Percentiles rank a stretch among this genome's conserved stretches.
Conservation (phyloP, 2,797 vertebrate species). For the Halcyon leucocephala region DNA sequence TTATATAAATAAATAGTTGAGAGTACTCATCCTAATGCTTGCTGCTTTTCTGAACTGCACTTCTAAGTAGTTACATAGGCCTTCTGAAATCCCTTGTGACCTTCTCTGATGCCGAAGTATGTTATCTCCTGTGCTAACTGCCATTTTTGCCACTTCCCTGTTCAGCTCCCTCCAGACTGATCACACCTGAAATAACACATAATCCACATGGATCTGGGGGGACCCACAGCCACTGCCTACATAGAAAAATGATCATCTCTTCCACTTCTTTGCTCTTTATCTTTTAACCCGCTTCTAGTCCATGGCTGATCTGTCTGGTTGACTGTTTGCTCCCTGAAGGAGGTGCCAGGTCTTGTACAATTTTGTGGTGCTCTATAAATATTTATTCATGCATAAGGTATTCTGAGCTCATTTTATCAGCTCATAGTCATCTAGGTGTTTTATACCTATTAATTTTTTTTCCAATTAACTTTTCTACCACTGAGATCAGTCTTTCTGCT, state of each 20-base stretch:
- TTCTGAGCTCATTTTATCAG: slow-evolving; percentile 2
- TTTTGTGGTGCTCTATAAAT: background rate
- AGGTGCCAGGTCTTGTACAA: background rate
- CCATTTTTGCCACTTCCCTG: background rate
- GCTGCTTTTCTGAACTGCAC: background rate
- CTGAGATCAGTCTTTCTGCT: slow-evolving; percentile 20
- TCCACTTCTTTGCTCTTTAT: background rate
- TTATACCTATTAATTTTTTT: slow-evolving; percentile 26
- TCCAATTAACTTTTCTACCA: slow-evolving; percentile 39
- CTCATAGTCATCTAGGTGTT: background rate
- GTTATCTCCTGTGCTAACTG: background rate
- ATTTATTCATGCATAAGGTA: background rate
- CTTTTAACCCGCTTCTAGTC: slow-evolving; percentile 2
- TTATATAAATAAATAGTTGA: background rate
- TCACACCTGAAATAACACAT: background rate
- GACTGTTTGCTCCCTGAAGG: background rate
- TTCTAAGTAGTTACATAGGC: background rate
- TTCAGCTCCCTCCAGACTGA: background rate
- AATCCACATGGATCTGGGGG: background rate
- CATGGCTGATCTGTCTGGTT: background rate
- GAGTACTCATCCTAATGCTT: background rate
- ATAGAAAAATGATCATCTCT: background rate
- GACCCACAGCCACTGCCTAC: background rate
- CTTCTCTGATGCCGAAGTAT: background rate
- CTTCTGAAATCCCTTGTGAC: background rate